phyloP scores from a whole-genome alignment of 2,888 invertebrate genomes.

The Mylabris sibirica region DNA sequence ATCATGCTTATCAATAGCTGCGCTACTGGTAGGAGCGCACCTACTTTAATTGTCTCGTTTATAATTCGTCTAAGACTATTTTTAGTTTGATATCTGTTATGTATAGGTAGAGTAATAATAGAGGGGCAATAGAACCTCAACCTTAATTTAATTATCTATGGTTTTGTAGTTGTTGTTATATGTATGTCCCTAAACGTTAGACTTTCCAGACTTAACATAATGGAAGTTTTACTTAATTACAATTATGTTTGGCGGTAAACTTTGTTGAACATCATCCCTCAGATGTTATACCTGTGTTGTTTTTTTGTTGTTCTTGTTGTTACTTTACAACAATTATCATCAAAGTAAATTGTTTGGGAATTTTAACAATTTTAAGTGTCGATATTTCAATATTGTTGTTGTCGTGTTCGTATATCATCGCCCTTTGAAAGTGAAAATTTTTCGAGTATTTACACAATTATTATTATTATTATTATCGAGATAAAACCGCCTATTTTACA shows the following conservation, averaged over 20 bases:
- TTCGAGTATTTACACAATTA: conserved; percentile 28
- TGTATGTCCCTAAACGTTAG: neutral
- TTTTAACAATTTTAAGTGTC: neutral
- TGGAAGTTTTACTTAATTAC: conserved; percentile 1
- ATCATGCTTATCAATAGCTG: too few species aligned
- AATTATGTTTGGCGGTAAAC: neutral
- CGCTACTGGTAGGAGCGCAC: too few species aligned
- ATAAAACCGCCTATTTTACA: conserved; percentile 29
- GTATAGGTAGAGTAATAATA: too few species aligned
- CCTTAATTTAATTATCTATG: neutral
- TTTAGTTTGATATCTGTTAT: too few species aligned
- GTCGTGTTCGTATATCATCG: too few species aligned
- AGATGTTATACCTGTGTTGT: neutral
- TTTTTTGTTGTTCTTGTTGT: too few species aligned
- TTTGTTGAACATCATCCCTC: neutral
- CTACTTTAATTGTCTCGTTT: too few species aligned
- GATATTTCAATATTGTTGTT: neutral
- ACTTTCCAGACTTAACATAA: conserved; percentile 3
- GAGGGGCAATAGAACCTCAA: neutral
- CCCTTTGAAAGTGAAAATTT: conserved; percentile 7
- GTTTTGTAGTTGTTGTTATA: neutral
- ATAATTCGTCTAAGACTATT: too few species aligned
- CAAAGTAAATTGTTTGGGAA: neutral
- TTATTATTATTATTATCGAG: conserved; percentile 23
- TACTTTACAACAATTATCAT: neutral